Conservation (phyloP, 2,888 invertebrate genomes). For the Tetramorium bicarinatum region DNA sequence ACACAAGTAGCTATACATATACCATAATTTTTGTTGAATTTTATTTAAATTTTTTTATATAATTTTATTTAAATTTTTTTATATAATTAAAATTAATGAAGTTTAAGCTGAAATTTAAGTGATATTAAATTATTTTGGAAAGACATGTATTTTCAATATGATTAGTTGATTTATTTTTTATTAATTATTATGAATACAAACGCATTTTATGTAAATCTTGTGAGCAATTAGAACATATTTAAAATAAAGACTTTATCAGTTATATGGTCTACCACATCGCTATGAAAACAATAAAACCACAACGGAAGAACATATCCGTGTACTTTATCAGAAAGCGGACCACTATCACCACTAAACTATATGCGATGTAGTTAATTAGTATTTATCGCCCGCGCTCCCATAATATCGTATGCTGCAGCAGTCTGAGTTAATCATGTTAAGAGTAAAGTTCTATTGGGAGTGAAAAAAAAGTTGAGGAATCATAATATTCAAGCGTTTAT, state of each 20-base stretch:
- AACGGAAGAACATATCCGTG: conserved; percentile 81
- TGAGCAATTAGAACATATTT: not conserved
- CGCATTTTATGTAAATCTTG: not conserved
- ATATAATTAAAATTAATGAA: not conserved
- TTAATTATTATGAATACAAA: conserved; percentile 9
- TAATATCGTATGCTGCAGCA: conserved; percentile 64
- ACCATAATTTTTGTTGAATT: not conserved
- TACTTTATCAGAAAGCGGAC: conserved; percentile 78
- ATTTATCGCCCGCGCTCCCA: conserved; percentile 70
- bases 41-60: conserved; percentile 7
- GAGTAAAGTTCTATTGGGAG: conserved; percentile 27
- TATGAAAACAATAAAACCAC: conserved; percentile 76
- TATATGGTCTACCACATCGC: conserved; percentile 38
- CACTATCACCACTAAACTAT: conserved; percentile 75
- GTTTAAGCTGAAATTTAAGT: not conserved
- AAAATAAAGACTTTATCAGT: conserved; percentile 27
- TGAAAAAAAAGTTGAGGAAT: conserved; percentile 20
- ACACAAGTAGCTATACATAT: not conserved
- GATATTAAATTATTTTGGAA: not conserved
- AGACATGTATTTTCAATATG: not conserved
- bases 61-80: conserved; percentile 4
- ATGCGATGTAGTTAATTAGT: conserved; percentile 77
- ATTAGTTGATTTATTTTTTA: not conserved
- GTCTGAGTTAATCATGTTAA: conserved; percentile 63
- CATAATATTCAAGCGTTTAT: not conserved